phyloP scores from a whole-genome alignment of 2,113 vertebrate species.

The Pimephales promelas region DNA sequence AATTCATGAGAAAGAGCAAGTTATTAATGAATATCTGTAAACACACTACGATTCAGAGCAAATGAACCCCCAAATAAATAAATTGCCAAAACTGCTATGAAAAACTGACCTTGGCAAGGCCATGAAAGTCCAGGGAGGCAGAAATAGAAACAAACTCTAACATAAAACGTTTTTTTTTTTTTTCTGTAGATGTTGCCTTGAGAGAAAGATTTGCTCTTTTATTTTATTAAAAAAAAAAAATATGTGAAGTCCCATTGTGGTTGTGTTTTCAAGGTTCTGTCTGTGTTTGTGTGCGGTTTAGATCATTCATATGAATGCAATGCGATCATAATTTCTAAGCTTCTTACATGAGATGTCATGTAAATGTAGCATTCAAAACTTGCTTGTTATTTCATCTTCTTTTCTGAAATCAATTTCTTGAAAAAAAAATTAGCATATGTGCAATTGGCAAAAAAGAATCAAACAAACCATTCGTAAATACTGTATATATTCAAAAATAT shows the following conservation, averaged over 20 bases:
- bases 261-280: constrained; percentile 1
- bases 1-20: constrained; percentile 4
- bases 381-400: not conserved
- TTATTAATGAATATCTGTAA: constrained; percentile 18
- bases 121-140: not conserved
- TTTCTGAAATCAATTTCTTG: not conserved
- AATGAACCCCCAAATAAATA: not conserved
- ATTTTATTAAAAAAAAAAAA: no score
- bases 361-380: not conserved
- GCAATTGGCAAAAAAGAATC: no score
- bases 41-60: not conserved
- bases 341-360: not conserved
- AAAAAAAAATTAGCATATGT: not conserved
- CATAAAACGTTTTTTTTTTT: not conserved
- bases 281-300: not conserved
- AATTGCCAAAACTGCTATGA: not conserved
- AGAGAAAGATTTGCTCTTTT: not conserved
- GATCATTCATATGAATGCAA: not conserved
- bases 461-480: no score
- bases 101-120: constrained; percentile 27
- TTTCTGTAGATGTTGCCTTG: not conserved
- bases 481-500: not conserved
- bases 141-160: not conserved
- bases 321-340: not conserved
- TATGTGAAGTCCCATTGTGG: not conserved